Base-by-base conservation (phyloP, 2,797 vertebrate genomes). In the Coracias cyanogaster region DNA sequence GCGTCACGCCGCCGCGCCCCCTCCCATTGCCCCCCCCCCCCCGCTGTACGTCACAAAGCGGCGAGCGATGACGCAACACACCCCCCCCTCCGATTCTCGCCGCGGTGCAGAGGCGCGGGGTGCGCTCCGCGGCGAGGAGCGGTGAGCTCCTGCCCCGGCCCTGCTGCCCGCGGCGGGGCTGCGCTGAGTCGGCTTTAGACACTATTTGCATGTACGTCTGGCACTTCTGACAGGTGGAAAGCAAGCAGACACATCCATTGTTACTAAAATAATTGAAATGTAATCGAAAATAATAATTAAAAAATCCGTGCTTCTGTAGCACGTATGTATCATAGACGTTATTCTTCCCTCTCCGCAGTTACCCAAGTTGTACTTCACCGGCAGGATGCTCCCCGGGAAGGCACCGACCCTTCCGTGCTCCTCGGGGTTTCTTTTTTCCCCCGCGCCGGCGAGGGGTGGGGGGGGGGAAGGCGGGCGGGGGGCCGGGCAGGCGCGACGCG, bases 221-320 rank as follows among this genome's bases (percentile, higher is more conserved):
- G 39, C 46, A 35, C 33, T 79, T 33, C 37, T 14, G 80, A 43
- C 54, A 67, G 62, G 77, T 88, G 90, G 43, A 91, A 93, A 64
- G 2, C 31, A 22, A 58, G 17, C 25, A 26, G 60, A 52, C 14
- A 8, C 10, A 11, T 4, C 19, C 28, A 4, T 6, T 4, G 17
- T 28, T 48, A 7, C 22, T 22, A 11, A 26, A 33, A 45, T 22
- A n/a, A 48, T 9, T 41, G 20, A 43, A 82, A 57, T 6, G 15
- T 14, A 29, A 31, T 24, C 33, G 22, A 15, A 60, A 80, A 18
- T 25, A 33, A 46, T 25, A 8, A 31, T 29, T 18, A 29, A 64
- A 45, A 19, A 15, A 25, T 29, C 12, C 14, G 26, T 35, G 31
- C 26, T 70, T 61, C 17, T 16, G 9, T 61, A 57, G 66, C 17